A percentile compares a stretch with the other conserved stretches of the same genome.
These are phyloP conservation scores for Ceratosolen fusciceps DNA, from an alignment of 1,140 invertebrate genomes.

Conservation along the genomic window DNA sequence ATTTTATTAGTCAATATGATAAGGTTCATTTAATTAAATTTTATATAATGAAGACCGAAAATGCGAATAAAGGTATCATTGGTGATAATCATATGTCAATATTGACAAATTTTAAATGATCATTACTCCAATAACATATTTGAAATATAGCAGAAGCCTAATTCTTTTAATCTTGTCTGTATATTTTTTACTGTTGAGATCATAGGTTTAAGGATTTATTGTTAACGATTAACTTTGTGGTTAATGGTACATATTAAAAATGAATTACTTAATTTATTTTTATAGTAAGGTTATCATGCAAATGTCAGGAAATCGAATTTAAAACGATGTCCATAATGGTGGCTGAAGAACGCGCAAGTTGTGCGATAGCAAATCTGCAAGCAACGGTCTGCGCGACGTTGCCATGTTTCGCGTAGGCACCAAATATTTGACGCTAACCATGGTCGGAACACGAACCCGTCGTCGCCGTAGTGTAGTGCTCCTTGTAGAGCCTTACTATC, in stretches of 20 bases:
- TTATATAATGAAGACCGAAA: no score
- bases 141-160: no score
- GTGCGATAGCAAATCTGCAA: conserved; percentile 6
- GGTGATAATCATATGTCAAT: no score
- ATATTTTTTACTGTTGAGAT: no score
- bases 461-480: conserved; percentile 47
- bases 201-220: no score
- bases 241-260: neutral
- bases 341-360: neutral
- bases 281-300: conserved; percentile 48
- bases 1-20: no score
- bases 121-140: no score
- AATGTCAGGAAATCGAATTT: neutral
- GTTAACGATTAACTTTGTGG: no score
- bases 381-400: conserved; percentile 53
- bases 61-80: no score
- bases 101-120: no score
- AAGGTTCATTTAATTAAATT: no score
- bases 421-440: conserved; percentile 72
- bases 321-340: neutral
- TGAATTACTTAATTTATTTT: conserved; percentile 66
- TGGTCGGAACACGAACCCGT: conserved; percentile 65
- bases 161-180: no score
- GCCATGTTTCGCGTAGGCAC: conserved; percentile 68
- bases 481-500: conserved; percentile 65